Conservation (phyloP, 2,797 vertebrate genomes). For the Molossus molossus region DNA sequence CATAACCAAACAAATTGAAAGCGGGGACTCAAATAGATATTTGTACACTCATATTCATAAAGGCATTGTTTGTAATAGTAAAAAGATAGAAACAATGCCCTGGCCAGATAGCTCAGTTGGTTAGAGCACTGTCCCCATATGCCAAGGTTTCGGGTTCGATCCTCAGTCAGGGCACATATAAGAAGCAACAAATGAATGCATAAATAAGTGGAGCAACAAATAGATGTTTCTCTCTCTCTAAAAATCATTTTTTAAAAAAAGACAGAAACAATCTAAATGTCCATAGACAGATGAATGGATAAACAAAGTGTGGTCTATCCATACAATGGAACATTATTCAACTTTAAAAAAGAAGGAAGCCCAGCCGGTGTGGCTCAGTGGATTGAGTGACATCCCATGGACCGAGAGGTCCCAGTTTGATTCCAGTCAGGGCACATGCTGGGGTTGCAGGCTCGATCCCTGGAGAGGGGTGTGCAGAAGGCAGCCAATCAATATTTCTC, state of each 20-base stretch:
- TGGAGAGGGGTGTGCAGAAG: no score
- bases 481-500: no score
- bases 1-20: neutral
- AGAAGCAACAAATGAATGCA: neutral
- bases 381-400: no score
- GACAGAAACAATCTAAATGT: neutral
- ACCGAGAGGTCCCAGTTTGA: no score
- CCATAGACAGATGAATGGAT: neutral
- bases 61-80: neutral
- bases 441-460: no score
- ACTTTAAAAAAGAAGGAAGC: neutral
- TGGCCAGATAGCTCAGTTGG: neutral
- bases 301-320: rapidly evolving
- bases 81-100: neutral
- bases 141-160: neutral
- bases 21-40: neutral
- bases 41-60: neutral
- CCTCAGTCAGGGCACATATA: neutral
- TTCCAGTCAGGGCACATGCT: no score
- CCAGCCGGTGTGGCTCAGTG: no score
- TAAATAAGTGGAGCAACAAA: neutral
- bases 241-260: neutral
- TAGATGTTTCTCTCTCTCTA: neutral
- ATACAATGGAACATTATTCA: neutral
- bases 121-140: neutral